phyloP scores from a whole-genome alignment of 2,888 invertebrate genomes.

The Suillia variegata region DNA sequence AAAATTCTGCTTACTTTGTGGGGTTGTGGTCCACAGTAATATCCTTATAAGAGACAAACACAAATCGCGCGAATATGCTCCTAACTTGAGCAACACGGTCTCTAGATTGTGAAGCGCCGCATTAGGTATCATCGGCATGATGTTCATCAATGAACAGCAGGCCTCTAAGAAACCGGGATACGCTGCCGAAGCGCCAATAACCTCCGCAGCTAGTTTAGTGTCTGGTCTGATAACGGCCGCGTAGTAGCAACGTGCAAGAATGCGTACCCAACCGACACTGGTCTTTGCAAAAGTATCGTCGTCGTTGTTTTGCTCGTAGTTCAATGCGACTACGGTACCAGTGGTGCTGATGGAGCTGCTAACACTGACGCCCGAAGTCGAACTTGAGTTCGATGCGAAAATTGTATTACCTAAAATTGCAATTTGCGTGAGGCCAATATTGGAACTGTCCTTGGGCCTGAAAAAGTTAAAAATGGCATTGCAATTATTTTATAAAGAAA shows the following conservation, averaged over 20 bases:
- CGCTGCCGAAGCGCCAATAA: slow-evolving; percentile 68
- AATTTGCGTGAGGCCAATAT: slow-evolving; percentile 87
- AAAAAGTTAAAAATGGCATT: slow-evolving; percentile 12
- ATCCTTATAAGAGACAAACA: slow-evolving; percentile 67
- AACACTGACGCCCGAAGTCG: slow-evolving; percentile 18
- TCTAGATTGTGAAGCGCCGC: slow-evolving; percentile 68
- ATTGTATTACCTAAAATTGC: slow-evolving; percentile 84
- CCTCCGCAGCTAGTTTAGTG: slow-evolving; percentile 58
- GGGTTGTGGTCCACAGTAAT: slow-evolving; percentile 66
- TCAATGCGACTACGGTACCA: slow-evolving; percentile 30
- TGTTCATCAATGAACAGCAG: slow-evolving; percentile 73
- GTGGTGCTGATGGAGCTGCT: slow-evolving; percentile 1
- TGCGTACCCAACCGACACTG: slow-evolving; percentile 83
- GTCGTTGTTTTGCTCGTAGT: slow-evolving; percentile 41
- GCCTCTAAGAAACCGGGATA: slow-evolving; percentile 72
- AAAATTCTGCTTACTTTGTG: slow-evolving; percentile 50
- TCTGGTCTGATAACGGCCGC: slow-evolving; percentile 55
- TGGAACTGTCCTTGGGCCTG: slow-evolving; percentile 87
- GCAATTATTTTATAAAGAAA: background rate
- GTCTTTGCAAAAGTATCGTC: slow-evolving; percentile 61
- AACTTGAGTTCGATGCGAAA: slow-evolving; percentile 67
- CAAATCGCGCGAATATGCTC: slow-evolving; percentile 68
- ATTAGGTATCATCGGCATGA: slow-evolving; percentile 68
- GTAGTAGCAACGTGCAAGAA: slow-evolving; percentile 80
- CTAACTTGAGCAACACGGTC: slow-evolving; percentile 72